phyloP scores from a whole-genome alignment of 2,113 vertebrate species.

The Irena cyanogastra region DNA sequence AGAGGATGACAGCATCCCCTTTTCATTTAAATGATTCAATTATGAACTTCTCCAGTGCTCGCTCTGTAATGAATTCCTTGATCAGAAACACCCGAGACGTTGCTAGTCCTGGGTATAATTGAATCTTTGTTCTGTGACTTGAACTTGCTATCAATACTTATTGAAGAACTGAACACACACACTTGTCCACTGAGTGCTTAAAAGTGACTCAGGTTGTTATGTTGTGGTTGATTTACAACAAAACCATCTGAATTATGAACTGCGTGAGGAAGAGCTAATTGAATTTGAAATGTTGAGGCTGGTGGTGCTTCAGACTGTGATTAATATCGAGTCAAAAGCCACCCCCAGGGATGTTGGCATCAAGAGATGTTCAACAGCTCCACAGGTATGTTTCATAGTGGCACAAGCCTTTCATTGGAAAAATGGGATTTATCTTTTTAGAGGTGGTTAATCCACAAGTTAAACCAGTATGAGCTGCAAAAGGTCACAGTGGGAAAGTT shows the following conservation, averaged over 20 bases:
- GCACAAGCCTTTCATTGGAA: not conserved
- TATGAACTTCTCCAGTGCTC: not conserved
- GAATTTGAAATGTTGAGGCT: not conserved
- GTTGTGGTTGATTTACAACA: conserved; percentile 38
- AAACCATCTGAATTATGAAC: conserved; percentile 21
- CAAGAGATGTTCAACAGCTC: not conserved
- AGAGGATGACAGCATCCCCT: not conserved
- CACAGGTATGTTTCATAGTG: not conserved
- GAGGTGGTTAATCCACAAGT: not conserved
- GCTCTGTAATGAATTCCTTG: not conserved
- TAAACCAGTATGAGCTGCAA: not conserved
- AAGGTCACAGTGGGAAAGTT: not conserved
- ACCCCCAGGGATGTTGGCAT: not conserved
- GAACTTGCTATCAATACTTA: conserved; percentile 26
- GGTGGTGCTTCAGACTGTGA: not conserved
- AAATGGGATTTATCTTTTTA: not conserved
- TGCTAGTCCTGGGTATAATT: not conserved
- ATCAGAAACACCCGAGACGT: not conserved
- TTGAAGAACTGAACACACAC: not conserved
- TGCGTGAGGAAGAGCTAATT: not conserved
- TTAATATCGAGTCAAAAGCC: not conserved
- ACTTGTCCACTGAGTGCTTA: not conserved
- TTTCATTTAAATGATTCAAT: not conserved
- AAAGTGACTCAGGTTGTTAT: conserved; percentile 26
- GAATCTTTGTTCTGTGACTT: conserved; percentile 19